Conservation (phyloP, 2,797 vertebrate genomes). For the Antrozous pallidus region DNA sequence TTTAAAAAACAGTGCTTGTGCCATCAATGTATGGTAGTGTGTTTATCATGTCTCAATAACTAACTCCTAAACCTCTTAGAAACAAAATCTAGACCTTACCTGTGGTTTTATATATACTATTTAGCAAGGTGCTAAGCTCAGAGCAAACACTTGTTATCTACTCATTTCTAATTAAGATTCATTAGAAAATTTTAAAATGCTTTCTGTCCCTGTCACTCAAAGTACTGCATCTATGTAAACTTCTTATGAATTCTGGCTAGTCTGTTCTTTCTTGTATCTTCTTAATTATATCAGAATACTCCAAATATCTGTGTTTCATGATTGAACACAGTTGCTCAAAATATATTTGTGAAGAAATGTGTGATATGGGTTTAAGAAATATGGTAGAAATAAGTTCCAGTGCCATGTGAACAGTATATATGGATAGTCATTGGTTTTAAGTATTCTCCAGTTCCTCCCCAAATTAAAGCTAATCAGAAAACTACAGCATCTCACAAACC, state of each 20-base stretch:
- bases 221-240: not conserved
- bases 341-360: not conserved
- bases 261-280: not conserved
- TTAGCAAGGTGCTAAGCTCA: not conserved
- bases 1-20: not conserved
- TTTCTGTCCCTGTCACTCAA: not conserved
- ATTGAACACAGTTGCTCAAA: not conserved
- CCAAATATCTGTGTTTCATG: not conserved
- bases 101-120: not conserved
- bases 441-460: not conserved
- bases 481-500: conserved; percentile 39
- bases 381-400: not conserved
- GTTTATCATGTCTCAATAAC: not conserved
- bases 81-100: not conserved
- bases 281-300: conserved; percentile 7
- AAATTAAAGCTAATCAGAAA: conserved; percentile 53
- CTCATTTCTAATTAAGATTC: not conserved
- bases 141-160: not conserved
- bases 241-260: not conserved
- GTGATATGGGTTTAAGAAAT: conserved; percentile 25
- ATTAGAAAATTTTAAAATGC: not conserved
- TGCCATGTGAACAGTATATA: not conserved
- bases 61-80: not conserved
- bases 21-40: not conserved
- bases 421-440: not conserved